Base-by-base conservation (phyloP, 2,113 vertebrate genomes). In the Axis porcinus region DNA sequence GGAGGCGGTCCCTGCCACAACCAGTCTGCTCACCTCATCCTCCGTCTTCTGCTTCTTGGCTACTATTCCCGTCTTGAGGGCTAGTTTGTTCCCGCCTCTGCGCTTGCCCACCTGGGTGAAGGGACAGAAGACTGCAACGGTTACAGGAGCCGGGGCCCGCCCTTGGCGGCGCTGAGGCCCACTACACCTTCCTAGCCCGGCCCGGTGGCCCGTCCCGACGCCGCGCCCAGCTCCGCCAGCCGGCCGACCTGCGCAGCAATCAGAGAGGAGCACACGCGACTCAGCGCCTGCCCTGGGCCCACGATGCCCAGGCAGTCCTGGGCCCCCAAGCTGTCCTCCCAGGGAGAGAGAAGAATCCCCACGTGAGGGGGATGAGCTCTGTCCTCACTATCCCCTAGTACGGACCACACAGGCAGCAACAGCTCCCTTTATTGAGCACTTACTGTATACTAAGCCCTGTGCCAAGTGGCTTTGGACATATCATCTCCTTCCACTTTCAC, bases 81-180 rank as follows among this genome's bases (percentile, higher is more conserved):
- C 99, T 99, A 99, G 98, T 95, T 99, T 99, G 98, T 99, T 99
- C 82, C 99, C 99, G 97, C 99, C 99, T 99, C 99, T 99, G 99
- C 99, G 99, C 99, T 99, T 99, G 99, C 99, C 99, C 99, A 99
- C 99, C 99, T 99, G 99, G 99, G 99, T 99, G 99, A 99, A 99
- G 99, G 99, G 99, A 99, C 99, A 99, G 99, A 99, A 99, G 99
- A 99, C 99, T 99, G 99, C 99, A 98, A 99, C 99, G 99, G 99
- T 99, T 99, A 99, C 98, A 98, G 98, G 99, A 99, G 99, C 98
- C 98, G 98, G 98, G 98, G 99, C 99, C 98, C 96, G 98, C 98
- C 96, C 95, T 90, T 93, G 96, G 98, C 98, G 99, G 98, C 97
- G 98, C 99, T 98, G 99, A 99, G 98, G 99, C 99, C 99, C 99